Base-by-base conservation (phyloP, 2,113 vertebrate species). In the Scolopax mira region DNA sequence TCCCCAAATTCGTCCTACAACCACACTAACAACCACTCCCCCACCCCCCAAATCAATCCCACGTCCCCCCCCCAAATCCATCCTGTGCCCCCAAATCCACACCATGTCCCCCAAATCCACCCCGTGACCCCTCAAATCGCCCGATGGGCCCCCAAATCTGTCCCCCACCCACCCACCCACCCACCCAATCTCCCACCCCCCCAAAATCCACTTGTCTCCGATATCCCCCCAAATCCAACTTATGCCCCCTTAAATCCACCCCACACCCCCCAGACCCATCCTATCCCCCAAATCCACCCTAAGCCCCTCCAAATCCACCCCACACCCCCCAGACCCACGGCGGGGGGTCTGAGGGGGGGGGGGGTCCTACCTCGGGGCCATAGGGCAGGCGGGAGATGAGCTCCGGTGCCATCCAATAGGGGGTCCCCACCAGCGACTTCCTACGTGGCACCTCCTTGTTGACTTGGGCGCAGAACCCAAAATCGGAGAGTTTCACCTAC, bases 401-500 rank as follows among this genome's bases (percentile, higher is more conserved):
- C 89, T 99, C 99, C 0, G 99, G 99, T 1, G 99, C 99, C 99
- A 99, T 99, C 99, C 99, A 99, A 96, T 99, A 99, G 0, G 99
- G 99, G 0, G 99, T 99, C 35, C 99, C 99, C 4, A 99, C 99
- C 96, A 99, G 92, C 16, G 99, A 99, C 96, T 99, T 99, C 57
- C 99, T 98, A 22, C 98, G 98, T 0, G 98, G 99, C 25, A 99
- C 99, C 80, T 99, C 99, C 86, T 99, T 99, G 62, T 98, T 99
- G 74, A 99, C 99, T 92, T 99, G 99, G 60, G 99, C 99, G 0
- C 99, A 99, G 96, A 99, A 99, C 18, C 99, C 99, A 0, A 99
- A 99, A 96, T 99, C 99, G 2, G 99, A 99, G 94, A 99, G 98
- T 93, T 99, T 99, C 95, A 99, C 98, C 99, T 99, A 17, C 31